Evolutionary conservation across 2,888 invertebrate species (phyloP), one percentile per base, ranked within the genome.

Genomic region (Operophtera brumata): DNA sequence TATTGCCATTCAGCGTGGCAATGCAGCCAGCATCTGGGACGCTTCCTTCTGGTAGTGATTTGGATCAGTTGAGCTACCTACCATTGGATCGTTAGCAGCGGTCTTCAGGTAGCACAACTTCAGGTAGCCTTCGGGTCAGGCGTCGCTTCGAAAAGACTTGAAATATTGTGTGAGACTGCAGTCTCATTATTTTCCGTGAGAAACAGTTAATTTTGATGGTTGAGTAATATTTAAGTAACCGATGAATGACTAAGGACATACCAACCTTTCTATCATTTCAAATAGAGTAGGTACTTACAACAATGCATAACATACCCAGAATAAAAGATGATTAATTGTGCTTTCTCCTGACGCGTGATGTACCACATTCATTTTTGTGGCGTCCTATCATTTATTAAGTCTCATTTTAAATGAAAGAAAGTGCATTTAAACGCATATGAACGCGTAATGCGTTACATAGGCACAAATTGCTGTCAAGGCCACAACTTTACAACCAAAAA

Each of bases 241-340:
- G 6, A 53, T 45, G 45, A 26, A 51, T 59, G 41, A 47, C 40
- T 56, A 59, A 39, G 52, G 36, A 28, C 34, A n/a, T 12, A 52
- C 28, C 39, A 28, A 45, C 49, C 54, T 46, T 53, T 48, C 54
- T 47, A 45, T 10, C 47, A 35, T 37, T 42, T 11, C 12, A n/a
- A 30, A 11, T 60, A 49, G n/a, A 30, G 10, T 60, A 20, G 20
- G 20, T 20, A 20, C 2, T 2, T 20, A 50, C 54, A 54, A 57
- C 50, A 54, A 57, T 41, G 26, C 49, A 75, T 75, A 73, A 77
- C 74, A 73, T 63, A 69, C 65, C 66, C 74, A 70, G 77, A 78
- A 84, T 82, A 86, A 84, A 83, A 75, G 81, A 81, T 78, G 82
- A 86, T 86, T 80, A 75, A 86, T 85, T 40, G 64, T 72, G 72